Base-by-base conservation (phyloP, 2,113 vertebrate genomes). In the Albula glossodonta region DNA sequence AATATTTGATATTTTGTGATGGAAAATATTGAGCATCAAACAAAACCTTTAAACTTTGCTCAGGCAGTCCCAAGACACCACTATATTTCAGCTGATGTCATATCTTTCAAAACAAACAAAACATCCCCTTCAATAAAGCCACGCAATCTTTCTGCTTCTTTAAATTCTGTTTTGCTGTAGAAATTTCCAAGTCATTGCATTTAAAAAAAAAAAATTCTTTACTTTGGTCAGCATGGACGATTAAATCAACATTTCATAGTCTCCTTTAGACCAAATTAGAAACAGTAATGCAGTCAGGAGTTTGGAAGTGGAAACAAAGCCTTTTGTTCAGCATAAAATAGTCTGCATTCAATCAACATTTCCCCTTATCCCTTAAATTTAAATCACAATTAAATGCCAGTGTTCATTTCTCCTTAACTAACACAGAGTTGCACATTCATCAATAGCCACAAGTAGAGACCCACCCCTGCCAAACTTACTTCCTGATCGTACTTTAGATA, bases 241-340 rank as follows among this genome's bases (percentile, higher is more conserved):
- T 56, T 56, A 56, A 9, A 81, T 52, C 66, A 25, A 78, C 83
- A 50, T 57, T 56, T 56, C 53, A 56, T 9, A 56, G 53, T 41
- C 31, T 41, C 31, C 31, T 41, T 41, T 41, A 56, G 53, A 56
- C 53, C 53, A 56, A 56, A 56, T 56, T 9, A 56, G 53, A 41
- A 41, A 85, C n/a, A 87, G 3, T 5, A 17, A 15, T 41, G 11
- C 22, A 8, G 60, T 52, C 60, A 48, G 77, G 51, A 83, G 9
- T n/a, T 53, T 82, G 41, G 60, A 48, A 86, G 84, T 84, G 25
- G n/a, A 84, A 86, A 41, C 31, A 0, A 13, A 2, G 41, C 82
- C 83, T 83, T 88, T 88, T 87, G 85, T 90, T 91, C 86, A 81
- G 50, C 78, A 25, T 60, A 31, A 84, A 56, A 17, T 19, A 22